These are phyloP conservation scores for Crotalus horridus DNA, from an alignment of 2,113 vertebrate species.

Conservation along the genomic window DNA sequence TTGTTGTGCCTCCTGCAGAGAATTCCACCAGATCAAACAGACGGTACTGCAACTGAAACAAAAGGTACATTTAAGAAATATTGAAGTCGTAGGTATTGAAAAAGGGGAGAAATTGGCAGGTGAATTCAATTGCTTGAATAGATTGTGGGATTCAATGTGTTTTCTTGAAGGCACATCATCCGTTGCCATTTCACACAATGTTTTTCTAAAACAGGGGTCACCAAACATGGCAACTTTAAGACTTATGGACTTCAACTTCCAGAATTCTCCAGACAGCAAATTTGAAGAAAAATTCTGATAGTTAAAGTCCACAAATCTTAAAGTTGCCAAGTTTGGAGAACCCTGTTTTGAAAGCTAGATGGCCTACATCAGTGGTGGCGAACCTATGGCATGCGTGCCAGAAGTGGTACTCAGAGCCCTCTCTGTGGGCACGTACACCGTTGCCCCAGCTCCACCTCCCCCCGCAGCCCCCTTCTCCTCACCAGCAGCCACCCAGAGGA, in stretches of 20 bases:
- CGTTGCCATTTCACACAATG: neutral
- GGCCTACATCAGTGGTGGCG: no score
- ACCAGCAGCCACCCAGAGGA: no score
- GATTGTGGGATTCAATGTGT: neutral
- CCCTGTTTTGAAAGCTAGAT: neutral
- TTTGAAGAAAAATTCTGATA: no score
- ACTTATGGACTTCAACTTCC: no score
- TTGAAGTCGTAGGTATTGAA: neutral
- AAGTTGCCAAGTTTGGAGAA: neutral
- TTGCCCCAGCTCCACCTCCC: no score
- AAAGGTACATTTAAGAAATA: conserved; percentile 73
- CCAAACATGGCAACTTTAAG: no score
- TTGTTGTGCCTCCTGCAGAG: conserved; percentile 91
- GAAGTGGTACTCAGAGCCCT: no score
- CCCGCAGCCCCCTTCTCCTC: no score
- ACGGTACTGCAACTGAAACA: conserved; percentile 92
- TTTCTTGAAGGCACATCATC: neutral
- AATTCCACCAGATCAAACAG: conserved; percentile 92
- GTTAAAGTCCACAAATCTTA: neutral
- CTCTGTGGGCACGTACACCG: no score
- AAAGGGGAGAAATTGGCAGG: neutral
- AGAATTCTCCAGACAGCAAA: neutral
- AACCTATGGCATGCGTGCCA: no score
- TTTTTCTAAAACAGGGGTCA: no score
- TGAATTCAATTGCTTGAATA: neutral